phyloP scores from a whole-genome alignment of 2,113 vertebrate genomes.

The Colaptes auratus region DNA sequence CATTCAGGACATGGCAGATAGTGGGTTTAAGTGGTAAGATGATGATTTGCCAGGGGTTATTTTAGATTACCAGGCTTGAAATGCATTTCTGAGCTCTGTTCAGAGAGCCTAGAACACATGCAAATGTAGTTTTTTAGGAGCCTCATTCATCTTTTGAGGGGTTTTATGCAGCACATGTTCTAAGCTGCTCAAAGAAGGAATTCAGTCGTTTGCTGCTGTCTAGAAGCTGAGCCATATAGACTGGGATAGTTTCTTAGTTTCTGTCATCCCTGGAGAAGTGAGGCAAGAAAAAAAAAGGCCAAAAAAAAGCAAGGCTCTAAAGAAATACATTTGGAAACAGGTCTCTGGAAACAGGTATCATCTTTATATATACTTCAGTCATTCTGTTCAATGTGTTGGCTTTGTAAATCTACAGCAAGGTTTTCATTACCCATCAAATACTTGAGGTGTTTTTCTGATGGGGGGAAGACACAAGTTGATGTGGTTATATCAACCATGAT shows the following conservation, averaged over 20 bases:
- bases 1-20: background rate
- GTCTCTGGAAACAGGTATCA: background rate
- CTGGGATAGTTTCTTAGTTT: background rate
- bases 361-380: background rate
- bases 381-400: background rate
- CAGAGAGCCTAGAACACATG: background rate
- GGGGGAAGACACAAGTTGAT: background rate
- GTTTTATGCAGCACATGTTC: background rate
- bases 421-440: background rate
- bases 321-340: background rate
- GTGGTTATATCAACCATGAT: background rate
- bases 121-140: background rate
- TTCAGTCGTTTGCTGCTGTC: background rate
- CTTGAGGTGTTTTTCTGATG: background rate
- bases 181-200: background rate
- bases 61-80: background rate
- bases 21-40: background rate
- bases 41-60: background rate
- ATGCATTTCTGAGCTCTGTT: background rate
- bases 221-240: background rate
- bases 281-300: accelerated
- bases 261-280: background rate
- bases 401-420: background rate
- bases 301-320: background rate
- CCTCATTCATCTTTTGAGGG: background rate